Base-by-base conservation (phyloP, 2,888 invertebrate species). In the Ochlodes sylvanus region DNA sequence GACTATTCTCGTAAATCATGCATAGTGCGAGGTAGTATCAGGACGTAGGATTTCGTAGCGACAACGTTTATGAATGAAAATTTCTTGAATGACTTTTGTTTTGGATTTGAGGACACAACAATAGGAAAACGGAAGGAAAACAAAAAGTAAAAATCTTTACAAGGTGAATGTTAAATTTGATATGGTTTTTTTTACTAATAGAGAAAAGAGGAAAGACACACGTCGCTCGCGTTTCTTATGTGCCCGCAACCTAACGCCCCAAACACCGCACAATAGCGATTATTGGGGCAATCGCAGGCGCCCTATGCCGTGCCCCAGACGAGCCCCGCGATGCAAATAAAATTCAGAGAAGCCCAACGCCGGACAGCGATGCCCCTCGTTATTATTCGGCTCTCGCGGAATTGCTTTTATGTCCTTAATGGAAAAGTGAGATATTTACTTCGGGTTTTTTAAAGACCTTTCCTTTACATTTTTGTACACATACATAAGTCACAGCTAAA, bases 401-500 rank as follows among this genome's bases (percentile, higher is more conserved):
- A 92, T 91, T 88, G 89, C 90, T 92, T 92, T 92, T 90, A 91
- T 91, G 86, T 84, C 87, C 87, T 87, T 91, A 92, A 91, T 92
- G 91, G 91, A 90, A 90, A 89, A 89, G 87, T 86, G 86, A 87
- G 87, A 88, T 90, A 89, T 91, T 89, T 90, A 90, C 91, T 90
- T 88, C 86, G 85, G 82, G 84, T 85, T 87, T 88, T n/a, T 80
- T 81, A 81, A 82, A 83, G 79, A 82, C 83, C 80, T 83, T 81
- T 79, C 77, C 85, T 85, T 85, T 85, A 82, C 81, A 78, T 88
- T 88, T 88, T 82, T 81, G 82, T 82, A 79, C 81, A 80, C 83
- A 77, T 78, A 80, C 83, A 77, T 78, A 78, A 79, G 79, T 79
- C 77, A 73, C 77, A 73, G 74, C 76, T 55, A 47, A 86, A 87